Percentiles rank a stretch among this genome's conserved stretches.
Conservation (phyloP, 2,888 invertebrate genomes). For the Cryptocephalus moraei region DNA sequence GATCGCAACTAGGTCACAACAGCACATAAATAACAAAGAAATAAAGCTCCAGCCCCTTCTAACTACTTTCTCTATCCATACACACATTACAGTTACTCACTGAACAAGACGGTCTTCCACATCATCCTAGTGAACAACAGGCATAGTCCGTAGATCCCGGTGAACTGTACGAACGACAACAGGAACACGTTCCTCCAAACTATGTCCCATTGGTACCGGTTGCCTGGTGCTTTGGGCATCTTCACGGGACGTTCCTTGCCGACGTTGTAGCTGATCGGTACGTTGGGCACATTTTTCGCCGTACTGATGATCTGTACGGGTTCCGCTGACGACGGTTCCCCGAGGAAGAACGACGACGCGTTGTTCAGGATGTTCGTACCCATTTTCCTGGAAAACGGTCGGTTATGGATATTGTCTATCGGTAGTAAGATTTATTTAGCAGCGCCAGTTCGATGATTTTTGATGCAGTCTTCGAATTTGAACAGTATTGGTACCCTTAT, state of each 20-base stretch:
- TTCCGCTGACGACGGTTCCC: slow-evolving; percentile 27
- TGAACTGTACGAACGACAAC: slow-evolving; percentile 59
- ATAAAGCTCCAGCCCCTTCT: too few relatives aligned
- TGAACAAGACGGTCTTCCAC: slow-evolving; percentile 42
- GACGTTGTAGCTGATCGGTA: neutral
- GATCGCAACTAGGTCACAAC: too few relatives aligned
- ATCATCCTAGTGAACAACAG: slow-evolving; percentile 36
- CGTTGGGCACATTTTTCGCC: slow-evolving; percentile 9
- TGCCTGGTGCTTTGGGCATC: too few relatives aligned
- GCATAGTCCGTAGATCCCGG: slow-evolving; percentile 54
- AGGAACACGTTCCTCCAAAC: slow-evolving; percentile 72
- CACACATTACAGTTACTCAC: slow-evolving; percentile 41
- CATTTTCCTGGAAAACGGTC: too few relatives aligned
- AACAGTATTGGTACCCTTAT: too few relatives aligned
- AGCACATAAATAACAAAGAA: too few relatives aligned
- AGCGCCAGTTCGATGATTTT: too few relatives aligned
- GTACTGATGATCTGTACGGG: slow-evolving; percentile 23
- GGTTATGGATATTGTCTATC: too few relatives aligned
- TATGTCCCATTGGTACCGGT: slow-evolving; percentile 47
- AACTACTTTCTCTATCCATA: too few relatives aligned
- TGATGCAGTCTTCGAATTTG: too few relatives aligned
- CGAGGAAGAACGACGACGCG: slow-evolving; percentile 44
- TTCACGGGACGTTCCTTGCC: too few relatives aligned
- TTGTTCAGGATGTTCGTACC: slow-evolving; percentile 16
- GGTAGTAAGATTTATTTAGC: too few relatives aligned